Evolutionary conservation across 2,113 vertebrate genomes (phyloP).

Genomic region (Chloroceryle aenea): DNA sequence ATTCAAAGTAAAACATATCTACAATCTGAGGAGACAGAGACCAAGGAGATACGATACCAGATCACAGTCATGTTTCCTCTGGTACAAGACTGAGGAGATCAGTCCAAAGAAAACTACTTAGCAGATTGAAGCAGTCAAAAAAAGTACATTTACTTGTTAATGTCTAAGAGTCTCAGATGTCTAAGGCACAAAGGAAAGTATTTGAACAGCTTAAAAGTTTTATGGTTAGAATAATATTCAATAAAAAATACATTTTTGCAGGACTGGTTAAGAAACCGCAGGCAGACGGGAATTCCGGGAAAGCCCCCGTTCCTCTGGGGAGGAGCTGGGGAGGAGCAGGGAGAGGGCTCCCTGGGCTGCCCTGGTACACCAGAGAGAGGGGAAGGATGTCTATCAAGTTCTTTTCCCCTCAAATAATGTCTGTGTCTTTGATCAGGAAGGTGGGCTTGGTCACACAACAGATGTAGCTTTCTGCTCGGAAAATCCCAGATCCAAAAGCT

Average conservation of each 20-base stretch:
- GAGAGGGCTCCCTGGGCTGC: neutral
- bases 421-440: neutral
- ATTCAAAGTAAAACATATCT: neutral
- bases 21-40: neutral
- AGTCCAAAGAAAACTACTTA: slow-evolving; percentile 66
- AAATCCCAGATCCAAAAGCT: neutral
- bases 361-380: neutral
- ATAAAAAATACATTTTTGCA: slow-evolving; percentile 67
- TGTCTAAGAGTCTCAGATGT: slow-evolving; percentile 66
- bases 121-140: slow-evolving; percentile 18
- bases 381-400: too few relatives aligned
- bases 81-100: neutral
- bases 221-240: slow-evolving; percentile 70
- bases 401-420: neutral
- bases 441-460: neutral
- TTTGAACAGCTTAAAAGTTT: slow-evolving; percentile 75
- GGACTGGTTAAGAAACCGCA: slow-evolving; percentile 48
- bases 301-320: neutral
- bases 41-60: neutral
- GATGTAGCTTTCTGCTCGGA: neutral
- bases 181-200: slow-evolving; percentile 66
- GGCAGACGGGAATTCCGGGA: slow-evolving; percentile 64
- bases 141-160: slow-evolving; percentile 61
- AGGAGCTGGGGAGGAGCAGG: neutral
- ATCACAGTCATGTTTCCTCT: slow-evolving; percentile 10